Conservation (phyloP, 1,140 invertebrate genomes). For the Caenorhabditis tropicalis region DNA sequence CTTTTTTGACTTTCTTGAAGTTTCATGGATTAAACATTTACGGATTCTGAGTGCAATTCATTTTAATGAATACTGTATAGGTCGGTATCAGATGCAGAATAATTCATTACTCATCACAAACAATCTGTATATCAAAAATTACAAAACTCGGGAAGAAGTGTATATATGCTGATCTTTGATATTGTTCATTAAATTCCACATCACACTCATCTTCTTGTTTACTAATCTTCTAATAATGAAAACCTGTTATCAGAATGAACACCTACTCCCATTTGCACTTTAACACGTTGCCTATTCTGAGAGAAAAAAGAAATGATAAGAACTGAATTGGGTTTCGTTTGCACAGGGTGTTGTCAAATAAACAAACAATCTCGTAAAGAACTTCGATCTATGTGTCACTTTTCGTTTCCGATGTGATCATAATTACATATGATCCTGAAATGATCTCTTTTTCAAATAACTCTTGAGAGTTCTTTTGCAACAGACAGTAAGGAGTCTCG, state of each 20-base stretch:
- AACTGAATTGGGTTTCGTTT: neutral
- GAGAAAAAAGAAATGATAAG: neutral
- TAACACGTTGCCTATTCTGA: neutral
- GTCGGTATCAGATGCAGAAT: neutral
- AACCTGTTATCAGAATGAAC: neutral
- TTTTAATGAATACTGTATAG: too few relatives aligned
- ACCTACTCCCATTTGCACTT: slow-evolving; percentile 8
- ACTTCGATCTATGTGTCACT: slow-evolving; percentile 3
- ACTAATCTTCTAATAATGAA: neutral
- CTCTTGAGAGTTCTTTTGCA: neutral
- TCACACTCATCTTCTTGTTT: neutral
- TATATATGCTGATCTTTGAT: neutral
- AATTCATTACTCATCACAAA: neutral
- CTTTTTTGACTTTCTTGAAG: neutral
- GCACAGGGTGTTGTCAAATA: slow-evolving; percentile 1
- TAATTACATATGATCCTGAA: slow-evolving; percentile 1
- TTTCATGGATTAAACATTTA: too few relatives aligned
- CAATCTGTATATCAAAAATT: neutral
- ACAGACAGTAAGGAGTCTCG: neutral
- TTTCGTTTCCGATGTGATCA: neutral
- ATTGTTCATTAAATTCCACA: neutral
- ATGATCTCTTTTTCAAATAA: neutral
- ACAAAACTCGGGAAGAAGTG: neutral
- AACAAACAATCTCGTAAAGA: neutral
- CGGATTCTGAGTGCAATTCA: too few relatives aligned